These are phyloP conservation scores for Bembecia ichneumoniformis DNA, from an alignment of 2,888 invertebrate species.

Conservation along the genomic window DNA sequence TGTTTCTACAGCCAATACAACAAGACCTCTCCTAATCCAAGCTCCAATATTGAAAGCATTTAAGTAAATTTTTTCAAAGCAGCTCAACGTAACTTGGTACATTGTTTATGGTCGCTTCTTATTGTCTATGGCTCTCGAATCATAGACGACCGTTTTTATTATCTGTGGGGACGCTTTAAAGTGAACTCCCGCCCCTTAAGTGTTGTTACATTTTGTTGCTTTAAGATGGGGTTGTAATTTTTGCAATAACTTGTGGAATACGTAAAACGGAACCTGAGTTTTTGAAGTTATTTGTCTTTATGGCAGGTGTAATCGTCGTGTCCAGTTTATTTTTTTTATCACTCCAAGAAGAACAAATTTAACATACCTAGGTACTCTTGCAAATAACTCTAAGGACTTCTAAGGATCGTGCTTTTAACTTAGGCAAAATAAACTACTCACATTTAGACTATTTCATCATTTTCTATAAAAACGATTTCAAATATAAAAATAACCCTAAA, in stretches of 20 bases:
- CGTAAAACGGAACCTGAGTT: not conserved
- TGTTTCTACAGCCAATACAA: constrained; percentile 33
- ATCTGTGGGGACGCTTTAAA: constrained; percentile 64
- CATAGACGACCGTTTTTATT: constrained; percentile 66
- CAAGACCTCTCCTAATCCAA: constrained; percentile 14
- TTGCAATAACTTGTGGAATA: constrained; percentile 7
- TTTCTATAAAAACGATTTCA: too few species aligned
- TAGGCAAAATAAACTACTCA: too few species aligned
- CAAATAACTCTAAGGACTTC: too few species aligned
- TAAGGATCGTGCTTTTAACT: too few species aligned
- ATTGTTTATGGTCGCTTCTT: constrained; percentile 49
- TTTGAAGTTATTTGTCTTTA: too few species aligned
- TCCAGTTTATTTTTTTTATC: too few species aligned
- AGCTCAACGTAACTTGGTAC: constrained; percentile 27
- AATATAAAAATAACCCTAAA: too few species aligned
- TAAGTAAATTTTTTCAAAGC: not conserved
- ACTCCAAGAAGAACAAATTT: too few species aligned
- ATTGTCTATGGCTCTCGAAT: constrained; percentile 54
- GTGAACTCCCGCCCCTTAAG: constrained; percentile 47
- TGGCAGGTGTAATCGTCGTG: too few species aligned
- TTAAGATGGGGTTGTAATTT: constrained; percentile 39
- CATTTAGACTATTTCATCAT: too few species aligned
- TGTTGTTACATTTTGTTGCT: constrained; percentile 46
- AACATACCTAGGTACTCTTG: too few species aligned
- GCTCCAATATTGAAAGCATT: too few species aligned